Base-by-base conservation (phyloP, 2,113 vertebrate genomes). In the Varanus salvator region DNA sequence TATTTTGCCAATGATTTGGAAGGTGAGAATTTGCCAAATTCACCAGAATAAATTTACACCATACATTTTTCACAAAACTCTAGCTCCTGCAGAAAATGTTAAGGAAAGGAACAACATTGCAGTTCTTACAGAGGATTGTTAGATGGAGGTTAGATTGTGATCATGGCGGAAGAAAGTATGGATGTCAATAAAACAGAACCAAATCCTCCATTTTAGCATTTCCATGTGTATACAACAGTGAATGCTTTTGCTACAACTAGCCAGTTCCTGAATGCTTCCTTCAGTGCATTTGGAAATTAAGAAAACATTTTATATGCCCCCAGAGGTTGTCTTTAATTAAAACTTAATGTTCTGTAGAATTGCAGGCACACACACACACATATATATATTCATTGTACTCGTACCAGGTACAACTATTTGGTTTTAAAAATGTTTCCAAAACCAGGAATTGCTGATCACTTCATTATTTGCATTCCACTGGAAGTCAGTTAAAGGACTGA, bases 261-360 rank as follows among this genome's bases (percentile, higher is more conserved):
- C 25, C 78, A 57, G 27, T 88, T 77, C 23, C 68, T 15, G 44
- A 85, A 68, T 52, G 21, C 2, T 74, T 44, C 23, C 15, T 52
- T 85, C 76, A 38, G 85, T 60, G 72, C 68, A 34, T 34, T 64
- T 80, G 52, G 72, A 85, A 86, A 91, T 89, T 85, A 85, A 91
- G 83, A 38, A 89, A 86, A 68, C 34, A 82, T 88, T 81, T 74
- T 64, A 85, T 44, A 44, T 71, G 68, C 76, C 76, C 34, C 5
- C 12, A 68, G 87, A 74, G 52, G 82, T 76, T 81, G 12, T 48
- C 66, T 85, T 88, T 85, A 91, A 88, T 91, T 88, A 88, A 91
- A 88, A 85, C n/a, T 25, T 17, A 86, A 83, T 69, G 74, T 90
- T 74, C 74, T 88, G 31, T 85, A 64, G 90, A 88, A 85, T 81